Evolutionary conservation across 2,888 invertebrate genomes (phyloP).

Genomic region (Ditylenchus weischeri): DNA sequence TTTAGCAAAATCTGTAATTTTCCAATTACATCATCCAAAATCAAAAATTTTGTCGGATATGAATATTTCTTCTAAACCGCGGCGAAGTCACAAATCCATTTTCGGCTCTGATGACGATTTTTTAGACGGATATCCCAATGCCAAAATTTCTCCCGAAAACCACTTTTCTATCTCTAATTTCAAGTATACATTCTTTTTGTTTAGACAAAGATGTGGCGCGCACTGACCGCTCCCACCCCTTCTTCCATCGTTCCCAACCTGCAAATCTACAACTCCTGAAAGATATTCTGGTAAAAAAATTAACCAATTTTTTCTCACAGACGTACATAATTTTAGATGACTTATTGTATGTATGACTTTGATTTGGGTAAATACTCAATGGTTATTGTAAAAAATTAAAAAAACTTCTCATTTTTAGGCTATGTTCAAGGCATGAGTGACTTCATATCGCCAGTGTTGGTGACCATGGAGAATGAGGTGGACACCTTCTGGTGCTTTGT

Average conservation of each 20-base stretch:
- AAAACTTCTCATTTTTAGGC: constrained; percentile 54
- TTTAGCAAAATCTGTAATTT: no score
- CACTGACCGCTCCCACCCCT: constrained; percentile 84
- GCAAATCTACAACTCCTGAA: constrained; percentile 75
- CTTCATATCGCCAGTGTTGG: constrained; percentile 83
- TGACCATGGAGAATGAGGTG: constrained; percentile 83
- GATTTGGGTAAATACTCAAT: constrained; percentile 70
- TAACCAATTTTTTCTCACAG: no score
- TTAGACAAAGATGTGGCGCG: constrained; percentile 92
- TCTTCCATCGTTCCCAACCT: constrained; percentile 67
- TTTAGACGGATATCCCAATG: no score
- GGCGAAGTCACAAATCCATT: no score
- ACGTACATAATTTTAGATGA: constrained; percentile 67
- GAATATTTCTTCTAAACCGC: no score
- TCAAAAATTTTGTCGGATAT: no score
- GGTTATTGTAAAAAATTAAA: background rate
- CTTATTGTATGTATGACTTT: constrained; percentile 97
- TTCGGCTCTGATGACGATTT: no score
- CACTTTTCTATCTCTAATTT: no score
- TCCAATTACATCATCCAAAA: no score
- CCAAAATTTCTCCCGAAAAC: no score
- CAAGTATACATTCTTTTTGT: constrained; percentile 22
- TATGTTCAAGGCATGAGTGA: constrained; percentile 94
- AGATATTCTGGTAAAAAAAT: constrained; percentile 70
- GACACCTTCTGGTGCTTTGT: constrained; percentile 99